Conservation (phyloP, 2,888 invertebrate genomes). For the Arctia plantaginis region DNA sequence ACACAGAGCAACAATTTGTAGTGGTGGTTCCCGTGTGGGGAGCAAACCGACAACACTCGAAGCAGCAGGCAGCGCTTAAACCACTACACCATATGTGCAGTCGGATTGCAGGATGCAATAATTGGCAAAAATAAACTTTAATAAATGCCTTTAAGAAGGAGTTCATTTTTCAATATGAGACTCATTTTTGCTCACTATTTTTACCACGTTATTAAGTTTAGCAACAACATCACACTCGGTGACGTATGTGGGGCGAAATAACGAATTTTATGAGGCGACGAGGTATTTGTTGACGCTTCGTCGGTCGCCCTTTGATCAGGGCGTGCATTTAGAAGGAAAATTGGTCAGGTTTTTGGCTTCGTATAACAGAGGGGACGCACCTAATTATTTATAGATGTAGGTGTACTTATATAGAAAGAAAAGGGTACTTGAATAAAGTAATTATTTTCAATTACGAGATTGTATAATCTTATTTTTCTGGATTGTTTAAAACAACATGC, state of each 20-base stretch:
- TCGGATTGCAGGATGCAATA: no score
- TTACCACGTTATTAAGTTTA: slow-evolving; percentile 38
- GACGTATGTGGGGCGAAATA: slow-evolving; percentile 60
- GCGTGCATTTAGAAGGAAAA: slow-evolving; percentile 78
- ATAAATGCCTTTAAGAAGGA: no score
- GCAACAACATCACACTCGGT: slow-evolving; percentile 45
- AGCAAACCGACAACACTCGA: no score
- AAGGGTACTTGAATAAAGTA: neutral
- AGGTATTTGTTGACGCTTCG: slow-evolving; percentile 69
- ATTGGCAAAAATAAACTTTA: no score
- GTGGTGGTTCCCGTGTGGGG: no score
- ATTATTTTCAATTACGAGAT: neutral
- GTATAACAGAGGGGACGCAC: slow-evolving; percentile 62
- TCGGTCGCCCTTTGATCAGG: slow-evolving; percentile 76
- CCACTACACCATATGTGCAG: no score
- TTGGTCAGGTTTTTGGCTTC: slow-evolving; percentile 73
- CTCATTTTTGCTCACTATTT: neutral
- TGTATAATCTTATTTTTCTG: neutral
- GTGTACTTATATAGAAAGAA: neutral
- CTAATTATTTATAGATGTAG: slow-evolving; percentile 35
- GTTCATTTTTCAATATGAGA: no score
- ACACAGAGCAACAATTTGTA: no score
- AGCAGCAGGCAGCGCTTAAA: no score
- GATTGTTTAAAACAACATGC: neutral
- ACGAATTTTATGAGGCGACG: slow-evolving; percentile 70